Percentiles rank a stretch among this genome's conserved stretches.
Conservation (phyloP, 2,797 vertebrate species). For the Galagoides demidoff region DNA sequence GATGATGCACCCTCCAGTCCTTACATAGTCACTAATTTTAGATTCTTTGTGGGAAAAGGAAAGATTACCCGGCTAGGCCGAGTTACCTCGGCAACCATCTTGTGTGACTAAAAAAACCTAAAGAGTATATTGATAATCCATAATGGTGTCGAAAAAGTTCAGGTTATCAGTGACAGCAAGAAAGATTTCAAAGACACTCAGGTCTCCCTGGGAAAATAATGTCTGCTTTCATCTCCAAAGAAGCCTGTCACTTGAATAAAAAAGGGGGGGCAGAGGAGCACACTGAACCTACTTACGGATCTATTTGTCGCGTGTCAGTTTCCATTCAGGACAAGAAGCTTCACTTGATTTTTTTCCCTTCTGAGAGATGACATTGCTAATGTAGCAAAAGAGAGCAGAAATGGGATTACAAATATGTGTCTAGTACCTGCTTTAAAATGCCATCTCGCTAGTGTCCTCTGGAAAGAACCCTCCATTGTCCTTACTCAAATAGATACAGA, state of each 20-base stretch:
- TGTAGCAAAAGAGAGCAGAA: constrained; percentile 53
- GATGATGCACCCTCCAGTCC: constrained; percentile 75
- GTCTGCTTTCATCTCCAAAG: constrained; percentile 86
- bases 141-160: constrained; percentile 90
- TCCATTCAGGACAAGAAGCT: constrained; percentile 78
- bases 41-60: constrained; percentile 81
- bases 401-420: neutral
- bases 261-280: constrained; percentile 22
- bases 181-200: constrained; percentile 87
- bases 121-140: constrained; percentile 95
- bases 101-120: constrained; percentile 88
- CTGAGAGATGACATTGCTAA: constrained; percentile 67
- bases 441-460: neutral
- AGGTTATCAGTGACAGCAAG: constrained; percentile 91
- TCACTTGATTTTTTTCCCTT: constrained; percentile 62
- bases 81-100: constrained; percentile 93
- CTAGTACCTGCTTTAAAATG: neutral
- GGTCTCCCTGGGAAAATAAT: constrained; percentile 87
- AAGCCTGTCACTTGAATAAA: constrained; percentile 80
- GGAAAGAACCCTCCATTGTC: rapidly evolving
- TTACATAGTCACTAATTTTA: constrained; percentile 86
- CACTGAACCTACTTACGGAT: constrained; percentile 14
- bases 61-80: constrained; percentile 88
- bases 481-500: neutral
- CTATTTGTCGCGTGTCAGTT: constrained; percentile 79